Conservation (phyloP, 2,113 vertebrate genomes). For the Psephotus haematonotus region DNA sequence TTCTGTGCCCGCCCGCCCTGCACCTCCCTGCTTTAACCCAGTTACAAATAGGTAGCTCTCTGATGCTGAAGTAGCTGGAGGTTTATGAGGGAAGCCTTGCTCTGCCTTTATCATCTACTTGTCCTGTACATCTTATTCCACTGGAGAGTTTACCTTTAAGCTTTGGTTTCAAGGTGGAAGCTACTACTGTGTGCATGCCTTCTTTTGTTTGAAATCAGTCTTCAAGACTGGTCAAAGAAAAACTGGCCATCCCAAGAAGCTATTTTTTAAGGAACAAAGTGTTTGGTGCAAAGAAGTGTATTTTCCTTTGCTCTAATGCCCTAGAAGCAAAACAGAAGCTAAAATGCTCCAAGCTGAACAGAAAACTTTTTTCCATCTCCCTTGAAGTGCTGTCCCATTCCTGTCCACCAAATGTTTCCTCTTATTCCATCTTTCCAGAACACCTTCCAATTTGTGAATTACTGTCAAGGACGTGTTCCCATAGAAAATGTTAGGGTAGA, state of each 20-base stretch:
- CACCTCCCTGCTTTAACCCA: not conserved
- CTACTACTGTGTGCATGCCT: not conserved
- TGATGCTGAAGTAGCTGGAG: not conserved
- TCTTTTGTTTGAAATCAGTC: not conserved
- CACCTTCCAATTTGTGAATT: not conserved
- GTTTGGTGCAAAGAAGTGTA: not conserved
- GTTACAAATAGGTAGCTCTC: not conserved
- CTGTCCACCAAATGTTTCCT: not conserved
- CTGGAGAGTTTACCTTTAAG: not conserved
- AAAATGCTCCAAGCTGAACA: not conserved
- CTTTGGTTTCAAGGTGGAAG: not conserved
- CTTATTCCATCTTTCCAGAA: not conserved
- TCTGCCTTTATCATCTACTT: not conserved
- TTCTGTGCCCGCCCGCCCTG: not conserved
- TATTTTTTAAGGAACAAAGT: not conserved
- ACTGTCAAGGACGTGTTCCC: not conserved
- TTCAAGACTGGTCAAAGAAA: not conserved
- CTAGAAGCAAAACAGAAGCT: not conserved
- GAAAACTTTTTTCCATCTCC: not conserved
- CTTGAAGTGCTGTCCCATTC: not conserved
- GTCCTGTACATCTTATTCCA: not conserved
- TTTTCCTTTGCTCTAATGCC: not conserved
- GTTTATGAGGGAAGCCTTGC: not conserved
- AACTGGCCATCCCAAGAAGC: not conserved
- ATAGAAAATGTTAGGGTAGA: not conserved